Conservation (phyloP, 2,113 vertebrate genomes). For the Turnix velox region DNA sequence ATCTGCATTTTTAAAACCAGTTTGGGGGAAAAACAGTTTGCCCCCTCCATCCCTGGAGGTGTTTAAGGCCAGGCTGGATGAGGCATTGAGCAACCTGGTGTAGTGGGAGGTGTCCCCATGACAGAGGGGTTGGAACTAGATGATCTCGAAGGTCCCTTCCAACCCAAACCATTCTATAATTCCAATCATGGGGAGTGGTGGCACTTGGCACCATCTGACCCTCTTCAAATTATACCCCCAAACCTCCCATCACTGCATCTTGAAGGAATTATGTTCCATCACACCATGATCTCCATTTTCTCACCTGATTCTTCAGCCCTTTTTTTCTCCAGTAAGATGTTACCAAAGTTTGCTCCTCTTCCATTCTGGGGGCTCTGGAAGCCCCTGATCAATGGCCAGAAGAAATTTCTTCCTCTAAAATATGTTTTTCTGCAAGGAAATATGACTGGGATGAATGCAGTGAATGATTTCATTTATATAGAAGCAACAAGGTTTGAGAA, state of each 20-base stretch:
- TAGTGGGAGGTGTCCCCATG: too few species aligned
- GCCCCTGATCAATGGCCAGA: slow-evolving; percentile 21
- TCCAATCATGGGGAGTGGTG: background rate
- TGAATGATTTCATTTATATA: slow-evolving; percentile 33
- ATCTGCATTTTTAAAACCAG: too few species aligned
- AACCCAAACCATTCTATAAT: too few species aligned
- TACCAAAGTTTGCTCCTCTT: background rate
- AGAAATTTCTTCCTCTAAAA: slow-evolving; percentile 35
- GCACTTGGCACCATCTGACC: background rate
- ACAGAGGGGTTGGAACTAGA: too few species aligned
- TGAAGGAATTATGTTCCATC: rapidly evolving
- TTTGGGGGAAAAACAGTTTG: too few species aligned
- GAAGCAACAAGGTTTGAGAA: slow-evolving; percentile 40
- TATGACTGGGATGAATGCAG: slow-evolving; percentile 7
- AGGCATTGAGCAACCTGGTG: too few species aligned
- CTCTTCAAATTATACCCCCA: background rate
- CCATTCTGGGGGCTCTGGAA: background rate
- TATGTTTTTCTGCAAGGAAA: background rate
- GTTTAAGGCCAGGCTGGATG: too few species aligned
- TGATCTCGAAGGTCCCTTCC: too few species aligned
- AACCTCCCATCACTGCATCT: rapidly evolving
- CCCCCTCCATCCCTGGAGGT: too few species aligned
- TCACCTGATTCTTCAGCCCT: background rate
- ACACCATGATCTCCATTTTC: background rate
- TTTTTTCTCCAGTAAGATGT: background rate